Percentiles rank a stretch among this genome's conserved stretches.
Evolutionary conservation across 2,888 invertebrate genomes (phyloP).

Genomic region (Phasia obesa): DNA sequence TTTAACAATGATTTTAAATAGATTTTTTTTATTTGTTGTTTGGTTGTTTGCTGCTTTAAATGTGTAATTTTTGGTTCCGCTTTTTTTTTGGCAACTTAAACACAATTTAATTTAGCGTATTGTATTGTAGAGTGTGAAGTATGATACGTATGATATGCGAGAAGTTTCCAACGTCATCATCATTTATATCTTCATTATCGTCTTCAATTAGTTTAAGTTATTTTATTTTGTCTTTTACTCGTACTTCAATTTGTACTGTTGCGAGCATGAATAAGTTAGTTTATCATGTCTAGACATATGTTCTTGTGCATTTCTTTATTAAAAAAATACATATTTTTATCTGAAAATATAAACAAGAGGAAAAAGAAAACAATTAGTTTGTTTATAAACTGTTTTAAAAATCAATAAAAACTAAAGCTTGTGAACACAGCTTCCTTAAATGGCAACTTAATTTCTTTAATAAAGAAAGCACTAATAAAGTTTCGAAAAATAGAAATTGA

Average conservation of each 20-base stretch:
- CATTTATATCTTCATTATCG: conserved; percentile 10
- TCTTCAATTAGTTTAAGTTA: neutral
- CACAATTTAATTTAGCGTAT: conserved; percentile 36
- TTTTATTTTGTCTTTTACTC: conserved; percentile 9
- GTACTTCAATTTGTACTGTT: conserved; percentile 32
- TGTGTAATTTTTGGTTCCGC: conserved; percentile 60
- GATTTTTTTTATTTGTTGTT: conserved; percentile 22
- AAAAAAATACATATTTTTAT: conserved; percentile 24
- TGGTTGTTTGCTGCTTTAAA: conserved; percentile 13
- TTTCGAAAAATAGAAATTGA: too few species aligned
- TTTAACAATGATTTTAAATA: conserved; percentile 53
- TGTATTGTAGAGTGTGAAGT: neutral
- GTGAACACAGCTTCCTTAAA: too few species aligned
- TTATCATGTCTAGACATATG: conserved; percentile 63
- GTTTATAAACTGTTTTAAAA: neutral
- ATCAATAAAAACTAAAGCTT: neutral
- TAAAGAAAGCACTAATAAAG: too few species aligned
- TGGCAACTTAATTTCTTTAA: too few species aligned
- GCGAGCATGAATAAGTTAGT: conserved; percentile 17
- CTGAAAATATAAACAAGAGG: conserved; percentile 50
- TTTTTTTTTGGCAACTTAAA: conserved; percentile 52
- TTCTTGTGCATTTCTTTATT: neutral
- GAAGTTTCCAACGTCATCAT: conserved; percentile 18
- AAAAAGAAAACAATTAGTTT: conserved; percentile 38
- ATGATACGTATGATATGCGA: conserved; percentile 36